Percentiles rank a stretch among this genome's conserved stretches.
These are phyloP conservation scores for Corythucha ciliata DNA, from an alignment of 2,888 invertebrate genomes.

Conservation along the genomic window DNA sequence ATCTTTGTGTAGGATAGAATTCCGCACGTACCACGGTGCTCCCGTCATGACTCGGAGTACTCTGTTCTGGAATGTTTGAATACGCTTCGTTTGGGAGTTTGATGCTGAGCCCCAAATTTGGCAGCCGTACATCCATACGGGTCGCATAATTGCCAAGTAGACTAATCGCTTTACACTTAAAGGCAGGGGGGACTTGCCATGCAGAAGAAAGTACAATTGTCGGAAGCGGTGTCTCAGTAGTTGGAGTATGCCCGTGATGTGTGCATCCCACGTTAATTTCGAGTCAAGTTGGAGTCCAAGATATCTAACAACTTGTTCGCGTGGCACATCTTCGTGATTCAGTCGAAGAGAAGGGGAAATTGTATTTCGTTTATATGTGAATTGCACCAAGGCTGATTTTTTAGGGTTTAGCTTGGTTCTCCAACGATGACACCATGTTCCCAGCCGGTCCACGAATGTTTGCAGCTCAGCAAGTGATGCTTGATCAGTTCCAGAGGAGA, in stretches of 20 bases:
- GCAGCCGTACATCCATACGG: conserved; percentile 10
- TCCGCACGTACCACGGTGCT: conserved; percentile 9
- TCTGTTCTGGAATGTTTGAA: conserved; percentile 14
- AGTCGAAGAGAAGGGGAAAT: no score
- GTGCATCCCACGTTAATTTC: background rate
- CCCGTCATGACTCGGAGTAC: conserved; percentile 4
- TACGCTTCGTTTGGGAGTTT: background rate
- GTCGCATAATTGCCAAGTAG: background rate
- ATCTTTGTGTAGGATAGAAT: background rate
- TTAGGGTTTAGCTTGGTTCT: conserved; percentile 8
- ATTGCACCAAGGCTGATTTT: conserved; percentile 7
- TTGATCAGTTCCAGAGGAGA: background rate
- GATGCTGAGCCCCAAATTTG: conserved; percentile 8
- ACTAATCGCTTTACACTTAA: background rate
- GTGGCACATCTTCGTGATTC: no score
- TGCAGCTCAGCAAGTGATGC: conserved; percentile 1
- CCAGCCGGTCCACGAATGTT: background rate
- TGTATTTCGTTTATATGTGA: conserved; percentile 9
- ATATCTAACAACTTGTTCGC: conserved; percentile 11
- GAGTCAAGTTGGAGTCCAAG: conserved; percentile 8
- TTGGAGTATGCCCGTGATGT: background rate
- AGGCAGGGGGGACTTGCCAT: background rate
- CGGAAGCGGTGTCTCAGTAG: background rate
- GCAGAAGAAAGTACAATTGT: background rate
- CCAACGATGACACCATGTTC: conserved; percentile 3